A percentile compares a stretch with the other conserved stretches of the same genome.
Evolutionary conservation across 2,888 invertebrate species (phyloP).

Genomic region (Orchestes rusci): DNA sequence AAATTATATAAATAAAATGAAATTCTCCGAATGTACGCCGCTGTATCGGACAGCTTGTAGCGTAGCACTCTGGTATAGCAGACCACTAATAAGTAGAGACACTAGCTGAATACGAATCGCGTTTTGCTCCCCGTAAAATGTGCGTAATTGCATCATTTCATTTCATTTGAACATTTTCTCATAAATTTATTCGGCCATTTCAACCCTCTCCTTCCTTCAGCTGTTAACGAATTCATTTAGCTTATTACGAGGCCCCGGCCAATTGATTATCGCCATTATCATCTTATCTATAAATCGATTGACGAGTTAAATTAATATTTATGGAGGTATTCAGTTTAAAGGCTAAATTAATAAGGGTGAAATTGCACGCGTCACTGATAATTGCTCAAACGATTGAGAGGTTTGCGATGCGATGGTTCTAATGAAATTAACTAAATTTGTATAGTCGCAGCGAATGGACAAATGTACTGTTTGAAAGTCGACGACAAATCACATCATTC

Average conservation of each 20-base stretch:
- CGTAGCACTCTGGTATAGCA: slow-evolving; percentile 21
- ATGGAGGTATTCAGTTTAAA: too few species aligned
- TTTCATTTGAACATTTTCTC: slow-evolving; percentile 35
- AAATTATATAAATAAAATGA: too few species aligned
- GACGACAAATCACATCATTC: slow-evolving; percentile 44
- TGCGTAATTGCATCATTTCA: slow-evolving; percentile 41
- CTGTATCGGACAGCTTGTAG: slow-evolving; percentile 23
- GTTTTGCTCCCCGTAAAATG: slow-evolving; percentile 39
- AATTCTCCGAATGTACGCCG: too few species aligned
- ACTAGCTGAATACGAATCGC: slow-evolving; percentile 41
- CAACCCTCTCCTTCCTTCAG: slow-evolving; percentile 14
- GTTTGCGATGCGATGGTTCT: too few species aligned
- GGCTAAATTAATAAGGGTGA: too few species aligned
- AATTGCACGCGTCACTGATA: too few species aligned
- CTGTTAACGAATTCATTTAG: slow-evolving; percentile 7
- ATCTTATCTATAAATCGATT: too few species aligned
- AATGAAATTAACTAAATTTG: too few species aligned
- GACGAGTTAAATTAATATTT: too few species aligned
- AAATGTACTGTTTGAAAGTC: slow-evolving; percentile 31
- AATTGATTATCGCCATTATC: too few species aligned
- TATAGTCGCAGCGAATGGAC: slow-evolving; percentile 22
- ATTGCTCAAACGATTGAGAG: too few species aligned
- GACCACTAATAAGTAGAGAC: slow-evolving; percentile 41
- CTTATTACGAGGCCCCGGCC: too few species aligned
- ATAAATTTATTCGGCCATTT: slow-evolving; percentile 31